phyloP scores from a whole-genome alignment of 2,888 invertebrate genomes.

The Notodonta dromedarius region DNA sequence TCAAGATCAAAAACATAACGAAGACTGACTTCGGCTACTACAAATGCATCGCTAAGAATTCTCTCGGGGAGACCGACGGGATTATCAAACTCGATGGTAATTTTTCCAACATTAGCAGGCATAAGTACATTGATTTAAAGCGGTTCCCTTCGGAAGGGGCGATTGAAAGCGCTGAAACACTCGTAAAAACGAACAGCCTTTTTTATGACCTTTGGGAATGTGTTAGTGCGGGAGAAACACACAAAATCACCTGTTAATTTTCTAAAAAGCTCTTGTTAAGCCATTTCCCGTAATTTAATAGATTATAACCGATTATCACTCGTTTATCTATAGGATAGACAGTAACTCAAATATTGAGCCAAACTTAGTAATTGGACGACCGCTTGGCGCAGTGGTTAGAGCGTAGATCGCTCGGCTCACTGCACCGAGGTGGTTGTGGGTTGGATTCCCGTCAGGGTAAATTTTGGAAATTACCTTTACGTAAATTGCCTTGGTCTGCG shows the following conservation, averaged over 20 bases:
- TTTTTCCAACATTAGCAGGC: conserved; percentile 11
- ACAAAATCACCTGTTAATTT: conserved; percentile 41
- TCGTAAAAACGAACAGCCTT: conserved; percentile 40
- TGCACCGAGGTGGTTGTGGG: too few species aligned
- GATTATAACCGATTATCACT: background rate
- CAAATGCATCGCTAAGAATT: conserved; percentile 96
- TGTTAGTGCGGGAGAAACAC: conserved; percentile 39
- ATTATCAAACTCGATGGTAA: conserved; percentile 95
- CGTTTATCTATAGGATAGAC: background rate
- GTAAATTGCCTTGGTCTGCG: too few species aligned
- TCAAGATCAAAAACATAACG: conserved; percentile 93
- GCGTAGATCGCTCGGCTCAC: too few species aligned
- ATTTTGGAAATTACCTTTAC: too few species aligned
- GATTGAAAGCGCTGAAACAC: conserved; percentile 37
- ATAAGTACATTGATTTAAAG: conserved; percentile 42
- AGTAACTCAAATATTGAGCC: background rate
- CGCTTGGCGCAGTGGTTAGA: too few species aligned
- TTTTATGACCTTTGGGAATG: conserved; percentile 42
- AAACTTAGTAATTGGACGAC: background rate
- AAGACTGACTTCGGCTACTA: conserved; percentile 94
- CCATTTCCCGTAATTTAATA: conserved; percentile 1
- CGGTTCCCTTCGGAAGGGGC: conserved; percentile 19
- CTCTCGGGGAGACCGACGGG: conserved; percentile 94
- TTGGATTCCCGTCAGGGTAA: too few species aligned
- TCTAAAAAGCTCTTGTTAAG: conserved; percentile 34